Evolutionary conservation across 1,140 invertebrate species (phyloP).

Genomic region (Ptiloglossa arizonensis): DNA sequence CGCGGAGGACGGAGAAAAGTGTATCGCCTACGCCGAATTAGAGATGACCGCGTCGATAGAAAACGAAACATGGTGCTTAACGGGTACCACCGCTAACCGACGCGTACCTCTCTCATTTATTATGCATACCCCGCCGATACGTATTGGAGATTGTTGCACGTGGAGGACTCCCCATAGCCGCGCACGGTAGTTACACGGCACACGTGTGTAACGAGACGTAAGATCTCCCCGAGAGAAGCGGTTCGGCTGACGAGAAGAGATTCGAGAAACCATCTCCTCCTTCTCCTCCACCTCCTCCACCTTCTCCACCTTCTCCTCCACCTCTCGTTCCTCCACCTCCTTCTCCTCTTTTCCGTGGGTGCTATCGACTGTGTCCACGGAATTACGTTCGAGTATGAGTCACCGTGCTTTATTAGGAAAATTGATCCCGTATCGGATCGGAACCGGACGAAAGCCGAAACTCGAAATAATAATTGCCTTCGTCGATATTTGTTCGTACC

Average conservation of each 20-base stretch:
- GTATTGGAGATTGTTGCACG: slow-evolving; percentile 74
- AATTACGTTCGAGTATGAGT: slow-evolving; percentile 12
- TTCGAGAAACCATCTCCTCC: slow-evolving; percentile 36
- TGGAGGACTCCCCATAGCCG: slow-evolving; percentile 51
- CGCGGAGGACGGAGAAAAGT: slow-evolving; percentile 41
- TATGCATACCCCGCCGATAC: slow-evolving; percentile 74
- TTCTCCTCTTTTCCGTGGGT: slow-evolving; percentile 28
- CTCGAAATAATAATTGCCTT: neutral
- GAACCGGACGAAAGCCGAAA: neutral
- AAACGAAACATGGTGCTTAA: slow-evolving; percentile 68
- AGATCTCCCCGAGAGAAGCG: slow-evolving; percentile 58
- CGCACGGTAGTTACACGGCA: slow-evolving; percentile 64
- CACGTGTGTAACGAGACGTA: slow-evolving; percentile 71
- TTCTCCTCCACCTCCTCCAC: no score
- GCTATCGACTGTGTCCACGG: slow-evolving; percentile 32
- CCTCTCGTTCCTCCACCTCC: no score
- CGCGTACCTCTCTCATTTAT: slow-evolving; percentile 69
- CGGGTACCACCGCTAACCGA: slow-evolving; percentile 41
- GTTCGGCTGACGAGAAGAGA: slow-evolving; percentile 43
- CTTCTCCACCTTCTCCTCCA: no score
- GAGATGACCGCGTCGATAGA: slow-evolving; percentile 68
- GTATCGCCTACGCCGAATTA: slow-evolving; percentile 66
- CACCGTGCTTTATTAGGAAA: neutral
- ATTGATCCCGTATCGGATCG: neutral
- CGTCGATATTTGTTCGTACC: no score